A percentile compares a stretch with the other conserved stretches of the same genome.
Evolutionary conservation across 1,140 invertebrate species (phyloP).

Genomic region (Carcinoscorpius rotundicauda): DNA sequence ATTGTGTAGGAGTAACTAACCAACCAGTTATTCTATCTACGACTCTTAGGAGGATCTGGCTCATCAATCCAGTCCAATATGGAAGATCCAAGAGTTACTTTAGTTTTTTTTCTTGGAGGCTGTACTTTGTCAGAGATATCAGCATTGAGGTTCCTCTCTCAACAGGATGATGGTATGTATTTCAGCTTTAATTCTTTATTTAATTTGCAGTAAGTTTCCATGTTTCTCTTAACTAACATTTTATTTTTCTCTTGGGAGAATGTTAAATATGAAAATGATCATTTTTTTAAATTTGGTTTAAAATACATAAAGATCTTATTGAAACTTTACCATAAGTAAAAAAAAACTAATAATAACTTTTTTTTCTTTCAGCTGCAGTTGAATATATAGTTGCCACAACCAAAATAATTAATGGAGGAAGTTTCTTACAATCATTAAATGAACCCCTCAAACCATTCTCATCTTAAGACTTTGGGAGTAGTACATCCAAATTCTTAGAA

Average conservation of each 20-base stretch:
- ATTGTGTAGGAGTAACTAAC: no score
- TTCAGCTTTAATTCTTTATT: not conserved
- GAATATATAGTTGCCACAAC: slow-evolving; percentile 89
- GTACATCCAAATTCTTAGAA: not conserved
- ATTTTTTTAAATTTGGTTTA: slow-evolving; percentile 11
- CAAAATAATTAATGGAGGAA: slow-evolving; percentile 80
- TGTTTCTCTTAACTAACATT: slow-evolving; percentile 1
- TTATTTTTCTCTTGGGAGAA: slow-evolving; percentile 9
- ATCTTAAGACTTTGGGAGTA: not conserved
- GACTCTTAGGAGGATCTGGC: slow-evolving; percentile 29
- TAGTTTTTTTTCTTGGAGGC: slow-evolving; percentile 92
- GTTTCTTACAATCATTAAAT: slow-evolving; percentile 63
- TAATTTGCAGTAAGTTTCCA: slow-evolving; percentile 9
- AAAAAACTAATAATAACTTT: slow-evolving; percentile 20
- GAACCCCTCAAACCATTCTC: slow-evolving; percentile 33
- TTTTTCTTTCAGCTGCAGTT: slow-evolving; percentile 53
- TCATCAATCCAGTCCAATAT: slow-evolving; percentile 33
- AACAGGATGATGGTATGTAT: slow-evolving; percentile 69
- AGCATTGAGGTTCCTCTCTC: slow-evolving; percentile 76
- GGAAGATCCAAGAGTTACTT: slow-evolving; percentile 48
- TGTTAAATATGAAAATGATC: not conserved
- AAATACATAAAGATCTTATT: slow-evolving; percentile 1
- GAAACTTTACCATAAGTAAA: slow-evolving; percentile 9
- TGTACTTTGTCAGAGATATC: slow-evolving; percentile 93
- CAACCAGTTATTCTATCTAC: no score